Conservation (phyloP, 2,113 vertebrate genomes). For the Helogale parvula region DNA sequence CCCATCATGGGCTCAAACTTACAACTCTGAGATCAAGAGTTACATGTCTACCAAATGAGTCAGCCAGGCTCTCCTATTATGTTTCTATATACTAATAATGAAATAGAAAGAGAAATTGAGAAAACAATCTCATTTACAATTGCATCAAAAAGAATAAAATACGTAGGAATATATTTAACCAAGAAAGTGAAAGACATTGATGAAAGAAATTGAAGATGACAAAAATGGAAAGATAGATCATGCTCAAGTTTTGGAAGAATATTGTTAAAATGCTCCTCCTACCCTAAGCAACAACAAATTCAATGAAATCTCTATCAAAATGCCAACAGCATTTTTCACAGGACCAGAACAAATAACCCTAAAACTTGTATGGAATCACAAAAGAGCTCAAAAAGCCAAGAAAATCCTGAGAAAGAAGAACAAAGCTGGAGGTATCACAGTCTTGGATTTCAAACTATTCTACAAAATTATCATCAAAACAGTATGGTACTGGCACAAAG, state of each 20-base stretch:
- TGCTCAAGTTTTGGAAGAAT: neutral
- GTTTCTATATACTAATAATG: neutral
- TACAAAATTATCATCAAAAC: neutral
- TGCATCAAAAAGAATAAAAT: neutral
- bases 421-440: neutral
- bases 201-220: neutral
- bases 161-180: neutral
- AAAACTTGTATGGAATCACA: neutral
- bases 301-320: neutral
- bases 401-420: neutral
- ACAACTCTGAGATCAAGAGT: neutral
- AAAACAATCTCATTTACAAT: neutral
- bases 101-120: neutral
- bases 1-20: neutral
- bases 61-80: neutral
- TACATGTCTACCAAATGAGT: neutral
- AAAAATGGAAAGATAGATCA: neutral
- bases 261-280: neutral
- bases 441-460: neutral
- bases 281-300: neutral
- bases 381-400: neutral
- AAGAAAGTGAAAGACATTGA: neutral
- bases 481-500: neutral
- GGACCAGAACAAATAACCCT: neutral
- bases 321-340: neutral